Evolutionary conservation across 2,888 invertebrate genomes (phyloP).

Genomic region (Calameuta pallipes): DNA sequence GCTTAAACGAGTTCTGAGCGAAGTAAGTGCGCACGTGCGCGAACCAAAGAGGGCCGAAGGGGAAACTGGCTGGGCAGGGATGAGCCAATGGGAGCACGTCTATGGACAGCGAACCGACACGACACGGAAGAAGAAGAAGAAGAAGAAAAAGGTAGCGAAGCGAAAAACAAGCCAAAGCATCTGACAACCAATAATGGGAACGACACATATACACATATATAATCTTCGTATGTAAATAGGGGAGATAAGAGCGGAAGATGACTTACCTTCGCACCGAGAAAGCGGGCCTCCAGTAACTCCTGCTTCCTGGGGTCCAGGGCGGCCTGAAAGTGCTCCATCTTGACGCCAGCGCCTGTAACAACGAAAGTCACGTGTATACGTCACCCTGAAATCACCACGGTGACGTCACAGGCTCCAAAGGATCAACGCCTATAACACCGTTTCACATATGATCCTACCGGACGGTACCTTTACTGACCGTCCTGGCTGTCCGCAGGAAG

Average conservation of each 20-base stretch:
- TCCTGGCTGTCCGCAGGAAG: not conserved
- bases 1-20: not conserved
- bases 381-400: slow-evolving; percentile 80
- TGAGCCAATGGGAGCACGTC: not conserved
- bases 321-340: slow-evolving; percentile 97
- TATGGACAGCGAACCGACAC: not conserved
- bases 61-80: not conserved
- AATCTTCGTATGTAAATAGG: not conserved
- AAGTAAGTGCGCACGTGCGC: not conserved
- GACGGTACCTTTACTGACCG: not conserved
- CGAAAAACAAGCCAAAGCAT: not conserved
- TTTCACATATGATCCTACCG: not conserved
- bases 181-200: slow-evolving; percentile 9
- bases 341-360: slow-evolving; percentile 86
- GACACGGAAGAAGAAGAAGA: not conserved
- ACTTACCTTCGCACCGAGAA: slow-evolving; percentile 95
- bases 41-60: not conserved
- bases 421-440: not conserved
- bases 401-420: not conserved
- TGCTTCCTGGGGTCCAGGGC: slow-evolving; percentile 98
- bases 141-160: not conserved
- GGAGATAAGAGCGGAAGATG: not conserved
- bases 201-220: not conserved
- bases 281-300: slow-evolving; percentile 97
- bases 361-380: slow-evolving; percentile 64